Conservation (phyloP, 35 echinoderm and acorn worm genomes). For the Chiridota heheva region DNA sequence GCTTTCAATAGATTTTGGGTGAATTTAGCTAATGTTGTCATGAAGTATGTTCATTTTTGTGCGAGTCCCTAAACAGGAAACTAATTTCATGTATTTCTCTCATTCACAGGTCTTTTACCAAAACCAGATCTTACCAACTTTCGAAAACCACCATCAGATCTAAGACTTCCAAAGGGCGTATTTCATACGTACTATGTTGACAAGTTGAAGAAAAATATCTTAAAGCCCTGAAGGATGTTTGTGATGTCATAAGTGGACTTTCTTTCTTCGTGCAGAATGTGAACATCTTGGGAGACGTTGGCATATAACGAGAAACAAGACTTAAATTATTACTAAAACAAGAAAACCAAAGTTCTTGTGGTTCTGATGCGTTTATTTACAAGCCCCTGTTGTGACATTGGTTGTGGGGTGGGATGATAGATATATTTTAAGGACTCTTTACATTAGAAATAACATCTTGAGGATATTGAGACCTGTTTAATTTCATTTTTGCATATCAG, state of each 20-base stretch:
- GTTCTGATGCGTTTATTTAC: background rate
- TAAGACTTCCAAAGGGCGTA: constrained; percentile 3
- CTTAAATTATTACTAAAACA: background rate
- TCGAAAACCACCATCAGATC: constrained; percentile 1
- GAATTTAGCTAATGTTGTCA: background rate
- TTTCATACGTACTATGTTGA: constrained; percentile 9
- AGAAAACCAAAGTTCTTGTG: background rate
- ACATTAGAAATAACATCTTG: no score
- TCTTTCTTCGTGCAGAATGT: background rate
- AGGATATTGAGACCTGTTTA: no score
- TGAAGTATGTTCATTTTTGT: background rate
- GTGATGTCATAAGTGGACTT: background rate
- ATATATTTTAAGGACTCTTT: no score
- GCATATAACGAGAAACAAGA: background rate
- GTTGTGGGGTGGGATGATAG: no score
- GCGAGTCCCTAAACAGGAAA: background rate
- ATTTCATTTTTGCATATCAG: no score
- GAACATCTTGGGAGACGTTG: background rate
- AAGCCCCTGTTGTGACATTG: no score
- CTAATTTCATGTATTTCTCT: background rate
- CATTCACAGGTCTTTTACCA: constrained; percentile 8
- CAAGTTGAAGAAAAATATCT: background rate
- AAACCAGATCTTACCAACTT: constrained; percentile 9
- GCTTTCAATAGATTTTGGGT: background rate
- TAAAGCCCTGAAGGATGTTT: background rate